phyloP scores from a whole-genome alignment of 2,797 vertebrate genomes.

The Smutsia temminckii region DNA sequence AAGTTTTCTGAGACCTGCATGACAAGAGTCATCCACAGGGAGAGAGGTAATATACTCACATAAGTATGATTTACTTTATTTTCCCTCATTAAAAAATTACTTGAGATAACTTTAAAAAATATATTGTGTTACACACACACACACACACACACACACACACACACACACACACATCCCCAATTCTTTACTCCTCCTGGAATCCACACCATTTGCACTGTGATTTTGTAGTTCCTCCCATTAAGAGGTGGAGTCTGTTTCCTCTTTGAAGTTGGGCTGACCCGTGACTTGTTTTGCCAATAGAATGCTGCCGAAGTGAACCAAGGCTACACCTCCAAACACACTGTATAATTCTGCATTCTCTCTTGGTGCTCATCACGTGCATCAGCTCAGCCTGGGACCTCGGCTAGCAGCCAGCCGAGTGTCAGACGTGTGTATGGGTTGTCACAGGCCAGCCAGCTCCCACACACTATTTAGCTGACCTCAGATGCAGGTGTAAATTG shows the following conservation, averaged over 20 bases:
- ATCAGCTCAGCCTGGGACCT: neutral
- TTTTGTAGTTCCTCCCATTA: neutral
- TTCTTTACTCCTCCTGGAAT: neutral
- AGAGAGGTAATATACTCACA: neutral
- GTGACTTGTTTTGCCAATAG: neutral
- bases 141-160: neutral
- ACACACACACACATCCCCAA: neutral
- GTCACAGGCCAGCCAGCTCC: neutral
- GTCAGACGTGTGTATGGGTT: neutral
- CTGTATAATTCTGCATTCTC: neutral
- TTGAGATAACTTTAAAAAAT: neutral
- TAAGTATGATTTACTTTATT: neutral
- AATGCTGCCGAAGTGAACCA: neutral
- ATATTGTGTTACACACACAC: neutral
- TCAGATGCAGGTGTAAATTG: neutral
- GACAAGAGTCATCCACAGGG: neutral
- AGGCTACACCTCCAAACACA: neutral
- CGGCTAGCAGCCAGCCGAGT: neutral
- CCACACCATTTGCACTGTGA: neutral
- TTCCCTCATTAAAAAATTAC: neutral
- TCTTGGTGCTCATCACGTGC: neutral
- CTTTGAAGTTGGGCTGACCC: neutral
- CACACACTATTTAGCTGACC: neutral
- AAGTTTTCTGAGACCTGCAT: neutral
- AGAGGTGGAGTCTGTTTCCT: neutral